phyloP scores from a whole-genome alignment of 2,797 vertebrate genomes.

The Yasuhikotakia modesta region DNA sequence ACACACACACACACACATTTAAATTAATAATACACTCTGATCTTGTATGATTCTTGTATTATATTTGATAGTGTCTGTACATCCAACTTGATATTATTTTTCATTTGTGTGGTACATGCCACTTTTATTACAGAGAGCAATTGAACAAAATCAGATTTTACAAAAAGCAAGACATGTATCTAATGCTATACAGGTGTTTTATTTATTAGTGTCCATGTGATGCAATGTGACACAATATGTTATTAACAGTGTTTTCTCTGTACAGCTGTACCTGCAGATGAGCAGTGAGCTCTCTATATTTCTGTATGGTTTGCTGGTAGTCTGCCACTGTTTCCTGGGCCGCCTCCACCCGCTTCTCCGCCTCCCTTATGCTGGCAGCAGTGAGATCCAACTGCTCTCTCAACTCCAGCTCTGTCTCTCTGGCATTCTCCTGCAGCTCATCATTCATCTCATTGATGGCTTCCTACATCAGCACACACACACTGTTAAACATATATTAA shows the following conservation, averaged over 20 bases:
- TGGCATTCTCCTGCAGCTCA: slow-evolving; percentile 94
- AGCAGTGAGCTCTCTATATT: slow-evolving; percentile 92
- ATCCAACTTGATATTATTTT: too few species aligned
- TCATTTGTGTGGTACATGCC: neutral
- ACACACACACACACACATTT: neutral
- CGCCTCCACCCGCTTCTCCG: slow-evolving; percentile 90
- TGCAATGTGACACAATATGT: too few species aligned
- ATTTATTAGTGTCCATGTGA: too few species aligned
- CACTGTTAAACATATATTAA: slow-evolving; percentile 1
- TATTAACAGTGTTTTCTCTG: too few species aligned
- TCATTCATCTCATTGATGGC: slow-evolving; percentile 99
- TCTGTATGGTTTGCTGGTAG: slow-evolving; percentile 96
- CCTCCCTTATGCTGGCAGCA: slow-evolving; percentile 78
- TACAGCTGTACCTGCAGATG: slow-evolving; percentile 85
- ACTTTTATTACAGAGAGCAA: neutral
- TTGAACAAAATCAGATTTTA: neutral
- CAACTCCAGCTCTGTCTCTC: slow-evolving; percentile 95
- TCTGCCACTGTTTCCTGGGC: slow-evolving; percentile 95
- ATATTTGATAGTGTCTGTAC: too few species aligned
- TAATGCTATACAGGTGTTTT: neutral
- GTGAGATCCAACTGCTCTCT: slow-evolving; percentile 95
- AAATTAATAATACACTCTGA: neutral
- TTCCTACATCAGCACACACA: slow-evolving; percentile 76
- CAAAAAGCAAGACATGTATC: neutral
- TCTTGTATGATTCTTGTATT: too few species aligned